Evolutionary conservation across 2,797 vertebrate genomes (phyloP), one percentile per base, ranked within the genome.

Genomic region (Propithecus deckenii): DNA sequence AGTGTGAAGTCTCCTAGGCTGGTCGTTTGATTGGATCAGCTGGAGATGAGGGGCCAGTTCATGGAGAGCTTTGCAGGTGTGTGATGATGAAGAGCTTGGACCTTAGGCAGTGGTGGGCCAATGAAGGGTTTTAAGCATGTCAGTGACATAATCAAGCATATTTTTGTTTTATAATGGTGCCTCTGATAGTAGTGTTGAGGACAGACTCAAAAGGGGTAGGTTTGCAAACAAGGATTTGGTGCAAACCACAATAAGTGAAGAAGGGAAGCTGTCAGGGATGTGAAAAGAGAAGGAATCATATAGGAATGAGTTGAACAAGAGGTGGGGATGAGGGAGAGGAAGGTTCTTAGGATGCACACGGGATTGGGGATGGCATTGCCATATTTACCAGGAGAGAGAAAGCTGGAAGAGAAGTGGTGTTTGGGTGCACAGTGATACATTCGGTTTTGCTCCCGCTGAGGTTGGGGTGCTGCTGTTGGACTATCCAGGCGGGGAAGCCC

Each of bases 101-200:
- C 18, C 35, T 35, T 32, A 69, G 76, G 76, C 48, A 55, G 20
- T 61, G 14, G 22, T 38, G 9, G 14, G 4, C 18, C 63, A 46
- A 2, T 28, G 22, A 25, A 67, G 18, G 11, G 30, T 69, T 80
- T 71, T 11, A 48, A 57, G 23, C 20, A 59, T 14, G 9, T 38
- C 61, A 43, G 32, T 86, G 48, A 10, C 15, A 22, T n/a, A 30
- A 46, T 2, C 46, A 65, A 52, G 7, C 61, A 61, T 3, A 18
- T 61, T 48, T 91, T 80, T 50, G 15, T 69, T 87, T 84, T 87
- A 28, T 23, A 52, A 50, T 84, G 85, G 28, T 72, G 11, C 72
- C 52, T 52, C 3, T n/a, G 35, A 50, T 41, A 61, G 35, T 12
- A 35, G 17, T 25, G 38, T 35, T 46, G 71, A 94, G 71, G 35